Base-by-base conservation (phyloP, 2,113 vertebrate species). In the Prochilodus magdalenae region DNA sequence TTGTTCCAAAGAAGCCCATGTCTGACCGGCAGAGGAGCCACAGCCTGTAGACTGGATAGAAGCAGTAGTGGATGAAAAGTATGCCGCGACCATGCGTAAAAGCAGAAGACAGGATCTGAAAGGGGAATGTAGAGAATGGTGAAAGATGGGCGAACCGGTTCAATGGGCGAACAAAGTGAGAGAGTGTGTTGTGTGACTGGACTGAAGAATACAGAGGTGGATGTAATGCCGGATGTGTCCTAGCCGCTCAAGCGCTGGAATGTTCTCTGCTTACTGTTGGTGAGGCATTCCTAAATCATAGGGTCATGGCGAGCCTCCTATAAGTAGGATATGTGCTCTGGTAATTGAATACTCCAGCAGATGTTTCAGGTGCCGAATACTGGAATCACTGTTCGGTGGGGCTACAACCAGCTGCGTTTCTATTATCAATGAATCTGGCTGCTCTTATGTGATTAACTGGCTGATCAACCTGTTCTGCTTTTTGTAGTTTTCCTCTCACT, bases 221-320 rank as follows among this genome's bases (percentile, higher is more conserved):
- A 70, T 16, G 30, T 10, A 3, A 15, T 18, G 29, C 62, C 36
- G 29, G 33, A 20, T 36, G 65, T 67, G 7, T 36, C 18, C 65
- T 30, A 40, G n/a, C 20, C 13, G 24, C 36, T 36, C 66, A 70
- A 44, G 22, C 14, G n/a, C 8, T 24, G 18, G 18, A 70, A 33
- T n/a, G 18, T 16, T 67, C 18, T 67, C 65, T 36, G 30, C 29
- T 36, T 20, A 36, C 65, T 36, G 65, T 67, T 30, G 36, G 30
- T 36, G 16, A 36, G 30, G 30, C 65, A 67, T 67, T 67, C 65
- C 66, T 70, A 22, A 70, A 36, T 70, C 66, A 70, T n/a, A 44
- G 11, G 24, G n/a, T 40, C 66, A 44, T 70, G 30, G 13, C 66
- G n/a, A n/a, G 33, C 2, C 36, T 24, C 16, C 36, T 36, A 27